Conservation (phyloP, 2,113 vertebrate species). For the Bos javanicus region DNA sequence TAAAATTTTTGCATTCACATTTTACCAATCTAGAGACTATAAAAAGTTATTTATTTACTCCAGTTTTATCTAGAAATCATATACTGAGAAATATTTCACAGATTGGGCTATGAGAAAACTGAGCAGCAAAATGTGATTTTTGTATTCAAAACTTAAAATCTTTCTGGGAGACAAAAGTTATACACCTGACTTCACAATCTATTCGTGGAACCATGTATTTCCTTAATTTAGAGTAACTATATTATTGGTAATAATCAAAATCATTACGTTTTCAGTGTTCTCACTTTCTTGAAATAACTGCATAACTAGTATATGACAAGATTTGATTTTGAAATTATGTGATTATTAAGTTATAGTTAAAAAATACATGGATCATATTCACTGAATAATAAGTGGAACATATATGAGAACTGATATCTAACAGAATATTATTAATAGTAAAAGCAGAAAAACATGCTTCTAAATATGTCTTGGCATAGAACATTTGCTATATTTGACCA, state of each 20-base stretch:
- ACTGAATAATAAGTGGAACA: not conserved
- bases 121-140: not conserved
- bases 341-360: not conserved
- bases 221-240: not conserved
- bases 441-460: not conserved
- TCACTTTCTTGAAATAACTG: not conserved
- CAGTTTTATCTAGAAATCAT: not conserved
- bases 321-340: not conserved
- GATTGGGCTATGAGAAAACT: not conserved
- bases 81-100: not conserved
- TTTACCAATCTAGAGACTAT: not conserved
- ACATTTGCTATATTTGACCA: not conserved
- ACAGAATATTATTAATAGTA: not conserved
- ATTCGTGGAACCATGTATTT: not conserved
- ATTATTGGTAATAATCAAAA: not conserved
- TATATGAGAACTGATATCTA: not conserved
- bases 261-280: not conserved
- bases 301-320: not conserved
- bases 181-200: not conserved
- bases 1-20: not conserved
- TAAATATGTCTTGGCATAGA: not conserved
- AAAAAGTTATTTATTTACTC: not conserved
- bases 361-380: not conserved
- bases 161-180: not conserved
- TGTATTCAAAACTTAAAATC: not conserved